Percentiles rank a stretch among this genome's conserved stretches.
Evolutionary conservation across 2,113 vertebrate species (phyloP).

Genomic region (Vanacampus margaritifer): DNA sequence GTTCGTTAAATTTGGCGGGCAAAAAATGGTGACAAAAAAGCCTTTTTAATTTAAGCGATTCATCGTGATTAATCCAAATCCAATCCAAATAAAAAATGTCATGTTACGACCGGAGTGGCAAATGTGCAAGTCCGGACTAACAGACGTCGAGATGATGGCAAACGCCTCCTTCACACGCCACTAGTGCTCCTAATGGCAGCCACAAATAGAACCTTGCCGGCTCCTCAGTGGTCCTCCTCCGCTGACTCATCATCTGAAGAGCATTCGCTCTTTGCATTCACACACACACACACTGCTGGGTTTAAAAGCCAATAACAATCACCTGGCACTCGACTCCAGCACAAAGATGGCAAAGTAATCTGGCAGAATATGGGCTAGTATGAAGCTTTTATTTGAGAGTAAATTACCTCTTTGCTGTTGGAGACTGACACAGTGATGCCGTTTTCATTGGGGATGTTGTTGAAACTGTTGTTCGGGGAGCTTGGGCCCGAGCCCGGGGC

Average conservation of each 20-base stretch:
- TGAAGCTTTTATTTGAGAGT: conserved; percentile 5
- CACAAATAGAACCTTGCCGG: conserved; percentile 42
- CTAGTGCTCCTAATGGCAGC: conserved; percentile 49
- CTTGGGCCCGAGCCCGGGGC: conserved; percentile 94
- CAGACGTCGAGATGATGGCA: not conserved
- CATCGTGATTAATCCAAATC: too few relatives aligned
- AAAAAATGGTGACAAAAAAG: too few relatives aligned
- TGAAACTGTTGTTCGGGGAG: conserved; percentile 95
- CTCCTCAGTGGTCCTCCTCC: conserved; percentile 32
- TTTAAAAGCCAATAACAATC: conserved; percentile 17
- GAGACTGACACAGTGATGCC: conserved; percentile 78
- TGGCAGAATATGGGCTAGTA: not conserved
- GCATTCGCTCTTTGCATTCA: conserved; percentile 19
- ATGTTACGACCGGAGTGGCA: too few relatives aligned
- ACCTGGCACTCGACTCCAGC: conserved; percentile 14
- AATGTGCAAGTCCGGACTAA: not conserved
- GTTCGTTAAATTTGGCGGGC: too few relatives aligned
- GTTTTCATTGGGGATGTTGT: conserved; percentile 86
- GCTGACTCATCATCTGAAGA: conserved; percentile 24
- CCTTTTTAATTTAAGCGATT: too few relatives aligned
- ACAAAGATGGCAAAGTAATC: conserved; percentile 21
- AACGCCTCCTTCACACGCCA: conserved; percentile 41
- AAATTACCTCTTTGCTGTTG: conserved; percentile 80
- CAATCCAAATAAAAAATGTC: too few relatives aligned
- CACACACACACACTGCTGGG: conserved; percentile 1